Evolutionary conservation across 2,113 vertebrate species (phyloP).

Genomic region (Cyphomyrus discorhynchus): DNA sequence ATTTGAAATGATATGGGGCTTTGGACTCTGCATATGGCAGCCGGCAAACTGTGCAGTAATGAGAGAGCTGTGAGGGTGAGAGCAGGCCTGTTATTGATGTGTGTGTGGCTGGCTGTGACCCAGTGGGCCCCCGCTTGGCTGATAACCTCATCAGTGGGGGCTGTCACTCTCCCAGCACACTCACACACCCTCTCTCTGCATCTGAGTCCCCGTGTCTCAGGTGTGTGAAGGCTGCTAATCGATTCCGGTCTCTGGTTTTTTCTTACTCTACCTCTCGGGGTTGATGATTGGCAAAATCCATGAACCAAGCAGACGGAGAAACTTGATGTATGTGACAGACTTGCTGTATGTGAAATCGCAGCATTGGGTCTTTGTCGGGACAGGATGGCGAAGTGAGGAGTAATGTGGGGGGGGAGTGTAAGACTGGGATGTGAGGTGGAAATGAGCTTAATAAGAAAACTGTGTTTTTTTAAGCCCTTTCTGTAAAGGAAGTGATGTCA

Average conservation of each 20-base stretch:
- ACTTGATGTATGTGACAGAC: not conserved
- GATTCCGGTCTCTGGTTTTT: not conserved
- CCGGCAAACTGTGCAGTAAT: not conserved
- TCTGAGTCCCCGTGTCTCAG: not conserved
- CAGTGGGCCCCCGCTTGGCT: not conserved
- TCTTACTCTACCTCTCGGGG: not conserved
- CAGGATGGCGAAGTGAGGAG: not conserved
- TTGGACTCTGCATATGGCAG: not conserved
- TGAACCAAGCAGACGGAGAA: not conserved
- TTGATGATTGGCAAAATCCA: not conserved
- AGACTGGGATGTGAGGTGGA: not conserved
- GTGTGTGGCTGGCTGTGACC: not conserved
- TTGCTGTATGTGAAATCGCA: not conserved
- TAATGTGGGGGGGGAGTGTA: not conserved
- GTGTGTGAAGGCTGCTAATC: not conserved
- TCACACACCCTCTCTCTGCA: not conserved
- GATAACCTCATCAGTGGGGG: conserved; percentile 4
- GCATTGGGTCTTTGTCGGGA: not conserved
- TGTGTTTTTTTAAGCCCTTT: not conserved
- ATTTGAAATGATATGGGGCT: not conserved
- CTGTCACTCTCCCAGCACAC: not conserved
- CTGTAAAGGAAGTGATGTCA: not conserved
- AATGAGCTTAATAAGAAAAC: not conserved
- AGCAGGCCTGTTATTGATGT: not conserved
- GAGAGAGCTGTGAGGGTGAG: not conserved